These are phyloP conservation scores for Cynopterus brachyotis DNA, from an alignment of 2,113 vertebrate genomes.

Conservation along the genomic window DNA sequence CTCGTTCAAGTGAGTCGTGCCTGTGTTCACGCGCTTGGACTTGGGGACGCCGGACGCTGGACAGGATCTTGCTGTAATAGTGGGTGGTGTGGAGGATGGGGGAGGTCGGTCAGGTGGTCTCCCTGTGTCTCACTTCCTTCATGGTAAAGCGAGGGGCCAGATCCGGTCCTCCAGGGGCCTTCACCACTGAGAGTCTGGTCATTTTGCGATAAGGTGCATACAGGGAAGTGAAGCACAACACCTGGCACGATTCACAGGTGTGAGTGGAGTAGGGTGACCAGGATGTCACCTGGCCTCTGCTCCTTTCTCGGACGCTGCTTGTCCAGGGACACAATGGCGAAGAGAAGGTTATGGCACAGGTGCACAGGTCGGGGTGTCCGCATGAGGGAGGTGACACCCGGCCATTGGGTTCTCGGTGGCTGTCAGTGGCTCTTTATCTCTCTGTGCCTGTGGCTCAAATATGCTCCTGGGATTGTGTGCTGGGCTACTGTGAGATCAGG, in stretches of 20 bases:
- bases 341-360: background rate
- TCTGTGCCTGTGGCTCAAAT: background rate
- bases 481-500: rapidly evolving
- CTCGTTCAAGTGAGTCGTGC: constrained; percentile 89
- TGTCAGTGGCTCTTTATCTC: rapidly evolving
- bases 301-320: background rate
- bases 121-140: background rate
- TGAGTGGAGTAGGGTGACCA: background rate
- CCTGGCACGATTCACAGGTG: rapidly evolving
- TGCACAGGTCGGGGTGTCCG: background rate
- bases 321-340: rapidly evolving
- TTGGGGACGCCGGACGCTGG: too few species aligned
- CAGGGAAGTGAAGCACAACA: background rate
- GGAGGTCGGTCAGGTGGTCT: background rate
- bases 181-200: background rate
- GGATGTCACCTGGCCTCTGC: background rate
- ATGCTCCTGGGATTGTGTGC: too few species aligned
- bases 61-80: background rate
- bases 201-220: rapidly evolving
- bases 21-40: rapidly evolving
- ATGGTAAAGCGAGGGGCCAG: rapidly evolving
- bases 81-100: rapidly evolving
- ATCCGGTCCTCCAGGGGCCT: too few species aligned
- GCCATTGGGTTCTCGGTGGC: background rate
- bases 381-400: background rate